A percentile compares a stretch with the other conserved stretches of the same genome.
These are phyloP conservation scores for Ochropleura plecta DNA, from an alignment of 2,888 invertebrate genomes.

Conservation along the genomic window DNA sequence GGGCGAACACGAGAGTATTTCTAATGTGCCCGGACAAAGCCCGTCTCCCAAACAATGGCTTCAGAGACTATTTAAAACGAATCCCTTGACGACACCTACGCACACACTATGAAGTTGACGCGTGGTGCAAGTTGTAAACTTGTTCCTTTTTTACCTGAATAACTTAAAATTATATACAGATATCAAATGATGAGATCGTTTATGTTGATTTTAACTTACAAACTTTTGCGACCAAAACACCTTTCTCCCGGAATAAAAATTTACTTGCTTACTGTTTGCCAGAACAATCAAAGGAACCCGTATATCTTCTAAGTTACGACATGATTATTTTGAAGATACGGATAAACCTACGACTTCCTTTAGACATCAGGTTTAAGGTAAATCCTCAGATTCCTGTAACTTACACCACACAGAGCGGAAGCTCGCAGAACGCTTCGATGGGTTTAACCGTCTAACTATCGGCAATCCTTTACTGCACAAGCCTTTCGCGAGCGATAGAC, in stretches of 20 bases:
- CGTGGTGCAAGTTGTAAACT: conserved; percentile 68
- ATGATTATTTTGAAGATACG: not conserved
- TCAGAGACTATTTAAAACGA: conserved; percentile 85
- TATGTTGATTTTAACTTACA: not conserved
- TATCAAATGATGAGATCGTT: not conserved
- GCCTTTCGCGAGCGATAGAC: conserved; percentile 86
- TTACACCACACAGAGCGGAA: conserved; percentile 76
- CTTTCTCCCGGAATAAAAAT: not conserved
- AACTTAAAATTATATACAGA: not conserved
- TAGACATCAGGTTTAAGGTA: not conserved
- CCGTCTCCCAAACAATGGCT: conserved; percentile 82
- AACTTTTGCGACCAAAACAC: not conserved
- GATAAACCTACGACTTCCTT: not conserved
- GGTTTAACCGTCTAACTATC: conserved; percentile 80
- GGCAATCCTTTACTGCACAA: conserved; percentile 87
- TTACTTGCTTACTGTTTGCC: not conserved
- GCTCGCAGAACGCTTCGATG: conserved; percentile 77
- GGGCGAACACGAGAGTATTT: conserved; percentile 83
- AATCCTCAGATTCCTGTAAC: conserved; percentile 50
- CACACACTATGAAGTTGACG: conserved; percentile 69
- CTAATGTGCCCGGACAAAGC: conserved; percentile 82
- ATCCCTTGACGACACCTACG: conserved; percentile 85
- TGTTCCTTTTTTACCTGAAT: not conserved
- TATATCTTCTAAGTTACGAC: not conserved
- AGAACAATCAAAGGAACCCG: not conserved